Percentiles rank a stretch among this genome's conserved stretches.
These are phyloP conservation scores for Nothoprocta perdicaria DNA, from an alignment of 2,113 vertebrate species.

Conservation along the genomic window DNA sequence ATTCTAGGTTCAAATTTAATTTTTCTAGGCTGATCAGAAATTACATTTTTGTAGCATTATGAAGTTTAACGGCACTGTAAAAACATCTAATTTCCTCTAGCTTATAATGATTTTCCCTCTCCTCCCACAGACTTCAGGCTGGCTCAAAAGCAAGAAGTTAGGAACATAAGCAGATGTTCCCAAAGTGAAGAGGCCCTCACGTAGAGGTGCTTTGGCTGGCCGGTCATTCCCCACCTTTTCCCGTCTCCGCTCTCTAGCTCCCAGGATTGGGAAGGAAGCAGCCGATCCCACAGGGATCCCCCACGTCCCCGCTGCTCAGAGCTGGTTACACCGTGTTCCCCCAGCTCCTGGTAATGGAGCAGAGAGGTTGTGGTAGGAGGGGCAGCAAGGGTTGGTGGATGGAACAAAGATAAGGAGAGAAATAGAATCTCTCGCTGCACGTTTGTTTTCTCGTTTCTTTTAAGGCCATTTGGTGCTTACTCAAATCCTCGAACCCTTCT, in stretches of 20 bases:
- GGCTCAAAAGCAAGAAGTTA: not conserved
- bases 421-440: not conserved
- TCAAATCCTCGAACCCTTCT: conserved; percentile 44
- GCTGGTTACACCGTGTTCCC: not conserved
- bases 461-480: conserved; percentile 57
- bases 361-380: not conserved
- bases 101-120: not conserved
- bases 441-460: not conserved
- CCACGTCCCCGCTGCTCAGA: not conserved
- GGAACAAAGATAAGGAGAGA: not conserved
- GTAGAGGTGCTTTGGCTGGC: not conserved
- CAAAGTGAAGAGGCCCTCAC: not conserved
- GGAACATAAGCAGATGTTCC: not conserved
- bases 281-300: not conserved
- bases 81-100: not conserved
- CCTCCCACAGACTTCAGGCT: not conserved
- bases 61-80: not conserved
- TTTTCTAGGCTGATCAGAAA: too few relatives aligned
- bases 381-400: not conserved
- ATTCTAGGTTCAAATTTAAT: too few relatives aligned
- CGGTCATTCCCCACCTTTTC: not conserved
- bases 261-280: not conserved
- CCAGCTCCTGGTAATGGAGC: not conserved
- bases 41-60: not conserved
- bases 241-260: not conserved